These are phyloP conservation scores for Ovibos moschatus DNA, from an alignment of 2,113 vertebrate species.

Conservation along the genomic window DNA sequence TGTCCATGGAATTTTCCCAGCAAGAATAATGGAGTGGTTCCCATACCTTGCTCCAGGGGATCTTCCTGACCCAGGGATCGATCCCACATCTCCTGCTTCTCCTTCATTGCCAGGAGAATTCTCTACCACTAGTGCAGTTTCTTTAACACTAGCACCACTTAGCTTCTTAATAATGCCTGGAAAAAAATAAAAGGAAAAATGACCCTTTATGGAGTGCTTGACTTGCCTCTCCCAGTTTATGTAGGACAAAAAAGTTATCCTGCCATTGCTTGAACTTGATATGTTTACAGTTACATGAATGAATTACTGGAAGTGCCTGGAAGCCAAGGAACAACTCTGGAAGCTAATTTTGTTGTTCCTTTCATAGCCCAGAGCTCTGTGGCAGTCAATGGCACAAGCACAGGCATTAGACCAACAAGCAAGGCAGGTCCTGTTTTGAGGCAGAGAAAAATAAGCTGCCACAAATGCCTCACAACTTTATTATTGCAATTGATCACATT, in stretches of 20 bases:
- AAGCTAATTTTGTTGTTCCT: background rate
- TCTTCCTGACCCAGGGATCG: background rate
- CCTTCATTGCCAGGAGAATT: background rate
- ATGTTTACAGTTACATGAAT: constrained; percentile 8
- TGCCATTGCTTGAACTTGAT: background rate
- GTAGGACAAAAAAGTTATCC: background rate
- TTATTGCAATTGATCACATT: constrained; percentile 68
- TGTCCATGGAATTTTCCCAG: background rate
- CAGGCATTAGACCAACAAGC: background rate
- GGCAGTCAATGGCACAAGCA: background rate
- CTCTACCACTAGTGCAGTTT: background rate
- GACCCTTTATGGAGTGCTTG: background rate
- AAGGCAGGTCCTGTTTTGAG: background rate
- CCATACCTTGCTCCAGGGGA: background rate
- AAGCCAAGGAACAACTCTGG: background rate
- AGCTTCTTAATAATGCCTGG: background rate
- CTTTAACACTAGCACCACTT: background rate
- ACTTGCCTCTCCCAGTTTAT: background rate
- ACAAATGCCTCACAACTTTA: constrained; percentile 57
- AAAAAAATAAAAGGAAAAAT: background rate
- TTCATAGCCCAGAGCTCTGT: background rate
- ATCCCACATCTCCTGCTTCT: background rate
- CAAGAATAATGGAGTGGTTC: background rate
- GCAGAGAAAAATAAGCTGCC: constrained; percentile 40
- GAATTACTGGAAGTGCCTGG: background rate